A percentile compares a stretch with the other conserved stretches of the same genome.
These are phyloP conservation scores for Fabriciana adippe DNA, from an alignment of 2,888 invertebrate species.

Conservation along the genomic window DNA sequence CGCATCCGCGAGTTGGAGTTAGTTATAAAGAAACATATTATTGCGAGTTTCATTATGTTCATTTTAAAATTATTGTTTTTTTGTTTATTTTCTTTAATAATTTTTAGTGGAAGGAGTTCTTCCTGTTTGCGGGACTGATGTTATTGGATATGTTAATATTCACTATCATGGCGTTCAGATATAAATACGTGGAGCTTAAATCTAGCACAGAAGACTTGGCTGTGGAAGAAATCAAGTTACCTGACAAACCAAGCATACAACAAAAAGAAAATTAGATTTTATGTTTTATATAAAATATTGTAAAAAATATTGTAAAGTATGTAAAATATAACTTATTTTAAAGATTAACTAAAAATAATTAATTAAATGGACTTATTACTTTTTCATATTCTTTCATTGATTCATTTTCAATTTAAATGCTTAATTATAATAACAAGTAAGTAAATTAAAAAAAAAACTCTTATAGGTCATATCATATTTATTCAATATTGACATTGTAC, in stretches of 20 bases:
- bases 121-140: slow-evolving; percentile 94
- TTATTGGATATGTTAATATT: slow-evolving; percentile 91
- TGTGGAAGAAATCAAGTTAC: slow-evolving; percentile 63
- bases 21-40: neutral
- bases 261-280: slow-evolving; percentile 41
- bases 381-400: too few species aligned
- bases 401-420: too few species aligned
- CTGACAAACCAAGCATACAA: slow-evolving; percentile 50
- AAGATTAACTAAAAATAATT: too few species aligned
- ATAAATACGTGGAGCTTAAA: slow-evolving; percentile 84
- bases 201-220: slow-evolving; percentile 61
- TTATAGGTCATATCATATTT: neutral
- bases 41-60: neutral
- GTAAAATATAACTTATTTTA: slow-evolving; percentile 18
- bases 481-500: slow-evolving; percentile 1
- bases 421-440: too few species aligned
- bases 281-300: slow-evolving; percentile 39
- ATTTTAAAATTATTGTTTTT: too few species aligned
- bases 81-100: neutral
- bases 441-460: too few species aligned
- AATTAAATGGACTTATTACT: too few species aligned
- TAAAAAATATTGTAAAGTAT: slow-evolving; percentile 12
- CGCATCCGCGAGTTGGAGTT: too few species aligned
- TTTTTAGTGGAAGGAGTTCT: slow-evolving; percentile 91
- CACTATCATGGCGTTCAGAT: slow-evolving; percentile 89